phyloP scores from a whole-genome alignment of 1,140 invertebrate species.

The Penaeus chinensis region DNA sequence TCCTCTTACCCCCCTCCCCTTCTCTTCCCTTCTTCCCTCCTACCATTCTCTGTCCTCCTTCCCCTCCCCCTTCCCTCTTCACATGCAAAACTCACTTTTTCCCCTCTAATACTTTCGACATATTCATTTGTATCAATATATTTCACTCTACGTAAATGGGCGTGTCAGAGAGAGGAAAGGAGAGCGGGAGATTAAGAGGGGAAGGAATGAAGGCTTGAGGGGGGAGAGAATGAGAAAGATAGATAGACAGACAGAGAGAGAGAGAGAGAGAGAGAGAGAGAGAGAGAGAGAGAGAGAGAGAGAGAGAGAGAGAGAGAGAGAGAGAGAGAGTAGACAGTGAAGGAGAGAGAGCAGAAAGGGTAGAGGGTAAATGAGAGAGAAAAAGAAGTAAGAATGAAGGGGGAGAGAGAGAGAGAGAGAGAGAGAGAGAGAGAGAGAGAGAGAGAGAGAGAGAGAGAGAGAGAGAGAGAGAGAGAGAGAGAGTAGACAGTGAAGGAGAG shows the following conservation, averaged over 20 bases:
- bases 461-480: neutral
- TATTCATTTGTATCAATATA: too few species aligned
- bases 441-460: neutral
- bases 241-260: neutral
- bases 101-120: too few species aligned
- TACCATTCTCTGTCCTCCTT: too few species aligned
- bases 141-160: too few species aligned
- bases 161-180: neutral
- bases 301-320: neutral
- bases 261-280: neutral
- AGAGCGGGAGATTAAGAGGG: neutral
- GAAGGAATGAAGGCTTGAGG: neutral
- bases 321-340: neutral
- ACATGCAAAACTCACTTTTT: too few species aligned
- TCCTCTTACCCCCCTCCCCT: too few species aligned
- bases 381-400: neutral
- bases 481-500: neutral
- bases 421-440: neutral
- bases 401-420: neutral
- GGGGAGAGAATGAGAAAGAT: neutral
- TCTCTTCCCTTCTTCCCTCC: too few species aligned
- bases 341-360: too few species aligned
- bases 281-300: neutral
- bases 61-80: too few species aligned
- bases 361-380: neutral